Conservation (phyloP, 30 jellyfish, hydroid and myxozoan species). For the Pelagia noctiluca region DNA sequence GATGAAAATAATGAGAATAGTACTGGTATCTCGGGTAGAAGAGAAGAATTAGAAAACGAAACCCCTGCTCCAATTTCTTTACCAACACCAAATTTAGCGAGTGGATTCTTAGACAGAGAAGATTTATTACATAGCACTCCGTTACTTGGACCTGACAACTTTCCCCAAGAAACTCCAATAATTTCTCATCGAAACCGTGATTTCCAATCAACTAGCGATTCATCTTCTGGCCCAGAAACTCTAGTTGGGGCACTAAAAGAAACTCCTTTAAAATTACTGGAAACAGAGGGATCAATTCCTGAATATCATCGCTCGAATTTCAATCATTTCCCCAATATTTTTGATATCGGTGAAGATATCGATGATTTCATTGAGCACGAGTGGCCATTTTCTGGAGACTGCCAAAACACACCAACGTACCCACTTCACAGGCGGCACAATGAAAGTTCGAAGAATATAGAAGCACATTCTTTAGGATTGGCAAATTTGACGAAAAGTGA, state of each 20-base stretch:
- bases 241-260: not conserved
- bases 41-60: too few species aligned
- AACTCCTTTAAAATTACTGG: not conserved
- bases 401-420: not conserved
- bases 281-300: not conserved
- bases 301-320: not conserved
- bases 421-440: not conserved
- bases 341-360: not conserved
- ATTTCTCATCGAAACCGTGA: too few species aligned
- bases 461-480: not conserved
- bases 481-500: not conserved
- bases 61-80: too few species aligned
- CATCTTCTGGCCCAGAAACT: too few species aligned
- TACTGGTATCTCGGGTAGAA: too few species aligned
- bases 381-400: not conserved
- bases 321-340: not conserved
- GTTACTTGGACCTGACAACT: not conserved
- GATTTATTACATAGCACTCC: not conserved
- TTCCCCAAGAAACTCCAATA: not conserved
- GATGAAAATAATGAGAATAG: too few species aligned
- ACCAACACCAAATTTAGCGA: too few species aligned
- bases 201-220: too few species aligned
- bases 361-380: not conserved
- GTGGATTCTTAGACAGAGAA: too few species aligned
- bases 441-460: not conserved